Evolutionary conservation across 2,797 vertebrate species (phyloP).

Genomic region (Danio aesculapii): DNA sequence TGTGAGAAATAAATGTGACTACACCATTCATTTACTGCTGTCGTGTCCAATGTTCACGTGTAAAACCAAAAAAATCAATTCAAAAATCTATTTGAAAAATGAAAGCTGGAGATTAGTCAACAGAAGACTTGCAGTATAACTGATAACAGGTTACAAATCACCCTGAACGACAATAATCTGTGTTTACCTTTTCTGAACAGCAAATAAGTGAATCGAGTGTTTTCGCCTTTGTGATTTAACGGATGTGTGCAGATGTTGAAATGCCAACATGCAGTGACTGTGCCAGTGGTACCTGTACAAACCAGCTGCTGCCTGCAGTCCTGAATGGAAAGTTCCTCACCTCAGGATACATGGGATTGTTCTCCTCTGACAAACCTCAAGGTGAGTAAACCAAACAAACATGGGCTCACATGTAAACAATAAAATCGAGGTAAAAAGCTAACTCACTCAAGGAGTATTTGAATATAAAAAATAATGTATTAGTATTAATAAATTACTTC

Average conservation of each 20-base stretch:
- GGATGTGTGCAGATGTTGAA: constrained; percentile 61
- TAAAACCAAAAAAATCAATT: neutral
- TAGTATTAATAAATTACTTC: no score
- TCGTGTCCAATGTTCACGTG: constrained; percentile 27
- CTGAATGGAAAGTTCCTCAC: constrained; percentile 74
- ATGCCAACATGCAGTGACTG: constrained; percentile 78
- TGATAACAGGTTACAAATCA: constrained; percentile 1
- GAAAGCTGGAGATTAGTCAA: neutral
- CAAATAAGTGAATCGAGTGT: constrained; percentile 27
- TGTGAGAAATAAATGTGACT: neutral
- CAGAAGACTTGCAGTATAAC: neutral
- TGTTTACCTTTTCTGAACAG: neutral
- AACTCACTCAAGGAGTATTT: no score
- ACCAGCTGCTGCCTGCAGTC: constrained; percentile 71
- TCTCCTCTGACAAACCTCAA: constrained; percentile 70
- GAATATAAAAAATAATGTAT: no score
- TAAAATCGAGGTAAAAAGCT: neutral
- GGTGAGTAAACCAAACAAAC: constrained; percentile 60
- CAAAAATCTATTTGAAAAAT: neutral
- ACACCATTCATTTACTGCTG: neutral
- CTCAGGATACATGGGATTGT: constrained; percentile 79
- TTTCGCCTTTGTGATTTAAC: constrained; percentile 40
- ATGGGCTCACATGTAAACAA: neutral
- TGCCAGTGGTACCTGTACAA: constrained; percentile 69
- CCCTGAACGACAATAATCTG: neutral